These are phyloP conservation scores for Xenopus borealis DNA, from an alignment of 2,113 vertebrate species.

Conservation along the genomic window DNA sequence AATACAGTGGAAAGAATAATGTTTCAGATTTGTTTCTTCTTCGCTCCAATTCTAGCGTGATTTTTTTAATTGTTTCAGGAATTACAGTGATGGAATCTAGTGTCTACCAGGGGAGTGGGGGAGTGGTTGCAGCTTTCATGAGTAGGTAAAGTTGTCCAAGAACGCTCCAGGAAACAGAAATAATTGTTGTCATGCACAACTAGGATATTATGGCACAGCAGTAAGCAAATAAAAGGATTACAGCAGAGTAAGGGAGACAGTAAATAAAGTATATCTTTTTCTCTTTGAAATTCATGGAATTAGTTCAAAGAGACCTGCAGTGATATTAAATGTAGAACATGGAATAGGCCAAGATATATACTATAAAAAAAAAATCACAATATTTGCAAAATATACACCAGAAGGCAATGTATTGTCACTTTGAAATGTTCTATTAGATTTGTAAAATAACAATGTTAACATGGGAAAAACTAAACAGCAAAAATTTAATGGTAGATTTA, in stretches of 20 bases:
- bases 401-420: background rate
- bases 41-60: too few relatives aligned
- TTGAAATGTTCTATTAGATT: too few relatives aligned
- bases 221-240: conserved; percentile 10
- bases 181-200: too few relatives aligned
- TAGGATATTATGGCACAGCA: conserved; percentile 5
- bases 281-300: conserved; percentile 16
- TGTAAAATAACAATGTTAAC: too few relatives aligned
- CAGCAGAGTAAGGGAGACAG: conserved; percentile 1
- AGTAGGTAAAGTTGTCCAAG: too few relatives aligned
- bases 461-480: too few relatives aligned
- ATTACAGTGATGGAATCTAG: background rate
- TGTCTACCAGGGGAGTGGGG: background rate
- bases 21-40: too few relatives aligned
- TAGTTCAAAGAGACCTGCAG: conserved; percentile 1
- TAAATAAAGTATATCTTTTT: background rate
- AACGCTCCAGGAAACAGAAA: too few relatives aligned
- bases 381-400: background rate
- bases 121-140: too few relatives aligned
- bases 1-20: too few relatives aligned
- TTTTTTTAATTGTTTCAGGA: too few relatives aligned
- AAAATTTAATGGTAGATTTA: too few relatives aligned
- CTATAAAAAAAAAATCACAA: conserved; percentile 2
- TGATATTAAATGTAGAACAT: background rate
- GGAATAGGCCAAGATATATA: background rate